Evolutionary conservation across 2,888 invertebrate species (phyloP).

Genomic region (Ditylenchus weischeri): DNA sequence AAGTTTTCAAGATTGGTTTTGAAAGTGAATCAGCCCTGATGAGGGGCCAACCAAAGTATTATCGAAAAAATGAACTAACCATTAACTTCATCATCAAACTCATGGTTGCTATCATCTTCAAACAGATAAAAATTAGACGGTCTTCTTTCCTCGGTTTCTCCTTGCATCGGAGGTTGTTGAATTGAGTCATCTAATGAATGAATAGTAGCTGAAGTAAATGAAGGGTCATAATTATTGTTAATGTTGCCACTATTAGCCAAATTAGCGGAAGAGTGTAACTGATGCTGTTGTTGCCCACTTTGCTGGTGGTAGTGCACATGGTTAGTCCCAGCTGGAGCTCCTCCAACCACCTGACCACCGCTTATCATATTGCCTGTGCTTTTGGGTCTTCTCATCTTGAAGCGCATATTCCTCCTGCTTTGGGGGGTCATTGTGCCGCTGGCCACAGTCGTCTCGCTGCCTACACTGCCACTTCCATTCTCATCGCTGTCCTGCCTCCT

Average conservation of each 20-base stretch:
- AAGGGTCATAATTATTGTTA: conserved; percentile 39
- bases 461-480: conserved; percentile 48
- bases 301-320: background rate
- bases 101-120: conserved; percentile 56
- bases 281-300: background rate
- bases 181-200: conserved; percentile 43
- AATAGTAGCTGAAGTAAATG: conserved; percentile 53
- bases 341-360: conserved; percentile 19
- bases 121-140: conserved; percentile 54
- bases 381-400: conserved; percentile 51
- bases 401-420: conserved; percentile 25
- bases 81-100: conserved; percentile 53
- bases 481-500: conserved; percentile 51
- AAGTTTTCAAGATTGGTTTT: no score
- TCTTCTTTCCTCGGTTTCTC: conserved; percentile 32
- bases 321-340: conserved; percentile 5
- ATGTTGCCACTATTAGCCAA: conserved; percentile 14
- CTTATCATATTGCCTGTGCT: conserved; percentile 41
- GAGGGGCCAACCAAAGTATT: background rate
- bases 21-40: background rate
- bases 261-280: conserved; percentile 8
- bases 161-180: conserved; percentile 13
- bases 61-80: conserved; percentile 35
- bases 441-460: conserved; percentile 51
- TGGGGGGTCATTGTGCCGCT: conserved; percentile 31